Evolutionary conservation across 2,113 vertebrate genomes (phyloP).

Genomic region (Lucifuga dentata): DNA sequence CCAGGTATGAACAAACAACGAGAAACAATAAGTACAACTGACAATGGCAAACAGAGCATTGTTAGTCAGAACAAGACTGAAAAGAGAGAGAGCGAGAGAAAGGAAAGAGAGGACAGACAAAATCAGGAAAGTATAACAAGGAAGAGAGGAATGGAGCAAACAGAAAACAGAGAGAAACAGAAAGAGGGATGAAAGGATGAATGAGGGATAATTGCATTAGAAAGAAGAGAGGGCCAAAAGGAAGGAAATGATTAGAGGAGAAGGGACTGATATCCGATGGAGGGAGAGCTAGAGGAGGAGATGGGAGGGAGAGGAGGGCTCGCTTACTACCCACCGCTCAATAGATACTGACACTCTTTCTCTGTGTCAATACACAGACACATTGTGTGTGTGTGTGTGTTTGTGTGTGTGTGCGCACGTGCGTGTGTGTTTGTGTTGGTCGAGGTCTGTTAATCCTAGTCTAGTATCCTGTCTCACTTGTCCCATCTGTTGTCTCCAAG

Average conservation of each 20-base stretch:
- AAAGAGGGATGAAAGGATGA: constrained; percentile 68
- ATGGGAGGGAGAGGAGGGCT: constrained; percentile 65
- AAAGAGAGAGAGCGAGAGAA: constrained; percentile 32
- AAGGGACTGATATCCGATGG: constrained; percentile 83
- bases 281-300: constrained; percentile 67
- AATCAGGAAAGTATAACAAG: constrained; percentile 22
- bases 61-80: constrained; percentile 52
- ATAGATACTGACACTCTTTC: constrained; percentile 81
- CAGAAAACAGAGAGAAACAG: constrained; percentile 34
- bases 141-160: constrained; percentile 42
- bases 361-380: constrained; percentile 76
- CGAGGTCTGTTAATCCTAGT: constrained; percentile 59
- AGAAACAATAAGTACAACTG: constrained; percentile 66
- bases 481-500: constrained; percentile 37
- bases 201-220: constrained; percentile 83
- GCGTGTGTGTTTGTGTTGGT: constrained; percentile 40
- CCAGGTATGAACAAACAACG: constrained; percentile 65
- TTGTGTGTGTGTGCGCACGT: constrained; percentile 23
- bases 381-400: constrained; percentile 12
- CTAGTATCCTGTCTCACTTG: constrained; percentile 24
- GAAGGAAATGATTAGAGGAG: constrained; percentile 85
- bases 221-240: constrained; percentile 82
- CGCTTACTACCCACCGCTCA: constrained; percentile 78
- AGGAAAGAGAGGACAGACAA: neutral
- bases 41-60: constrained; percentile 55